A percentile compares a stretch with the other conserved stretches of the same genome.
These are phyloP conservation scores for Heliconius eleuchia DNA, from an alignment of 1,140 invertebrate species.

Conservation along the genomic window DNA sequence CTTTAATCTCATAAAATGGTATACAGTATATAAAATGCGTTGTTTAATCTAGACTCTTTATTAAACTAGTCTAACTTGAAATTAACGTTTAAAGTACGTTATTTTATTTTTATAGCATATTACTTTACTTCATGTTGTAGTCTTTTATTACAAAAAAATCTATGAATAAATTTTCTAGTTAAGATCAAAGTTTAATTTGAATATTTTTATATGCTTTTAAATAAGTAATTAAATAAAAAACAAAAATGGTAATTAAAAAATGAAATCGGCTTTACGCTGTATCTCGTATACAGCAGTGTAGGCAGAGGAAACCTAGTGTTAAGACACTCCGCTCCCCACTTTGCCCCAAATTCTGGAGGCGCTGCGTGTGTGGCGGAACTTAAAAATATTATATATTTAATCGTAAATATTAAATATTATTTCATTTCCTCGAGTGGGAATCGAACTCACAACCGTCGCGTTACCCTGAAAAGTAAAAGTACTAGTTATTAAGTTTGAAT, in stretches of 20 bases:
- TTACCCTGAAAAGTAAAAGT: too few relatives aligned
- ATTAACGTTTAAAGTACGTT: neutral
- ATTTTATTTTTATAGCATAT: conserved; percentile 3
- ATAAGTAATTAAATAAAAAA: neutral
- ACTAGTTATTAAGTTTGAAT: neutral
- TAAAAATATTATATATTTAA: too few relatives aligned
- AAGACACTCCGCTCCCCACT: too few relatives aligned
- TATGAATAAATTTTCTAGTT: neutral
- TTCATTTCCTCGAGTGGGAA: too few relatives aligned
- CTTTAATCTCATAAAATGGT: neutral
- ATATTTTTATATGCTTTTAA: conserved; percentile 1
- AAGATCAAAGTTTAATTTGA: neutral
- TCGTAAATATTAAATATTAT: too few relatives aligned
- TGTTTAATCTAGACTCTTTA: neutral
- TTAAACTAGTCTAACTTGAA: neutral
- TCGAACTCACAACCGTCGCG: neutral
- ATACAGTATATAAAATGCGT: neutral
- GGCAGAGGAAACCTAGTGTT: too few relatives aligned
- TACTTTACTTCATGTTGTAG: conserved; percentile 8
- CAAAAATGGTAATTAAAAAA: too few relatives aligned
- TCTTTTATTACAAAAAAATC: neutral
- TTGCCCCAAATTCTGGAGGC: too few relatives aligned
- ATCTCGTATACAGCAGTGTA: too few relatives aligned
- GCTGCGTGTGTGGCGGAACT: too few relatives aligned
- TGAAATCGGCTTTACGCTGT: too few relatives aligned